Evolutionary conservation across 2,113 vertebrate species (phyloP).

Genomic region (Vidua chalybeata): DNA sequence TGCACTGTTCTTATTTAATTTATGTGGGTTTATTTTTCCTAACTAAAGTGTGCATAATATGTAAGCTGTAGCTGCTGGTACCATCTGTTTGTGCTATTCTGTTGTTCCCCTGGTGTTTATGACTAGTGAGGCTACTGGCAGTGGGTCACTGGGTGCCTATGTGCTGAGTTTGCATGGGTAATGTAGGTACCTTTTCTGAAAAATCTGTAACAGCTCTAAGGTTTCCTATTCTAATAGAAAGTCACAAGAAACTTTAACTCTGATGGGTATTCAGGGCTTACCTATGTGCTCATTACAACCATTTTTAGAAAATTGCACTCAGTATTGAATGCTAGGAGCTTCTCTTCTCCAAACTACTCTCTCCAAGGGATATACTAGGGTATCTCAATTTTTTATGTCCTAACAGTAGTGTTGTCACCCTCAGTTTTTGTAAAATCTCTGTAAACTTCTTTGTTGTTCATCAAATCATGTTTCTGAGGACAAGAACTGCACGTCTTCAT

Average conservation of each 20-base stretch:
- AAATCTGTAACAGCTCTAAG: background rate
- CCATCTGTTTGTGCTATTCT: background rate
- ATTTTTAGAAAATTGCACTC: background rate
- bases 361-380: background rate
- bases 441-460: background rate
- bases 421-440: background rate
- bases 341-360: background rate
- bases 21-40: background rate
- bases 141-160: rapidly evolving
- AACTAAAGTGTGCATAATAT: background rate
- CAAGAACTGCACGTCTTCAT: background rate
- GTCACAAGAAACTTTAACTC: background rate
- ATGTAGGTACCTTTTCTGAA: background rate
- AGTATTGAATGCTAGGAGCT: background rate
- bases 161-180: background rate
- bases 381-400: background rate
- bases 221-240: background rate
- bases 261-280: background rate
- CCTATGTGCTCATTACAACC: background rate
- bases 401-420: background rate
- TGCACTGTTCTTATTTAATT: background rate
- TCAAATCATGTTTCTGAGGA: background rate
- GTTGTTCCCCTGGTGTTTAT: background rate
- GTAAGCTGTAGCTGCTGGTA: background rate
- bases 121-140: background rate